phyloP scores from a whole-genome alignment of 2,888 invertebrate genomes.

The Drosophila setosimentum region DNA sequence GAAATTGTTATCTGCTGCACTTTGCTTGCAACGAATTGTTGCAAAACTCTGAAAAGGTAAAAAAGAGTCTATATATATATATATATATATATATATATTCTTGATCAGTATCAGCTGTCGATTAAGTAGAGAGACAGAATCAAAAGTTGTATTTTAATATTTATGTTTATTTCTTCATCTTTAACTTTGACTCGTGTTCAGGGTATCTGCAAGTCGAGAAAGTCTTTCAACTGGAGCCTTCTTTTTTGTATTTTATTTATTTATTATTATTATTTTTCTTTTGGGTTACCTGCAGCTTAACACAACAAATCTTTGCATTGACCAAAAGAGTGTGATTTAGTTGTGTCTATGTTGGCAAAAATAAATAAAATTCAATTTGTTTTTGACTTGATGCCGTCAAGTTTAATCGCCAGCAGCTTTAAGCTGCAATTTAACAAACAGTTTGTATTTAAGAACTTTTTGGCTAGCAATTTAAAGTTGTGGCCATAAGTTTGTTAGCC shows the following conservation, averaged over 20 bases:
- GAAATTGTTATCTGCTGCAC: constrained; percentile 28
- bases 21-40: background rate
- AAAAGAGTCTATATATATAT: background rate
- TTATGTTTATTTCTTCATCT: background rate
- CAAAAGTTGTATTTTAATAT: too few species aligned
- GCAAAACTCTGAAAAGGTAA: background rate
- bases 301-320: constrained; percentile 66
- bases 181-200: background rate
- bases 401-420: background rate
- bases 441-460: constrained; percentile 10
- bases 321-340: constrained; percentile 31
- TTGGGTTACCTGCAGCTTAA: constrained; percentile 69
- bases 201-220: background rate
- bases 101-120: background rate
- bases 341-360: constrained; percentile 25
- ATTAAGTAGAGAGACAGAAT: too few species aligned
- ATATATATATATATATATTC: background rate
- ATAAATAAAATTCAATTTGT: constrained; percentile 17
- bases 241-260: background rate
- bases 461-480: constrained; percentile 4
- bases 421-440: constrained; percentile 7
- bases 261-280: constrained; percentile 53
- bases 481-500: constrained; percentile 31
- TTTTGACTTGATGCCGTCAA: background rate
- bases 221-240: background rate